Conservation (phyloP, 2,797 vertebrate genomes). For the Tinamus major region DNA sequence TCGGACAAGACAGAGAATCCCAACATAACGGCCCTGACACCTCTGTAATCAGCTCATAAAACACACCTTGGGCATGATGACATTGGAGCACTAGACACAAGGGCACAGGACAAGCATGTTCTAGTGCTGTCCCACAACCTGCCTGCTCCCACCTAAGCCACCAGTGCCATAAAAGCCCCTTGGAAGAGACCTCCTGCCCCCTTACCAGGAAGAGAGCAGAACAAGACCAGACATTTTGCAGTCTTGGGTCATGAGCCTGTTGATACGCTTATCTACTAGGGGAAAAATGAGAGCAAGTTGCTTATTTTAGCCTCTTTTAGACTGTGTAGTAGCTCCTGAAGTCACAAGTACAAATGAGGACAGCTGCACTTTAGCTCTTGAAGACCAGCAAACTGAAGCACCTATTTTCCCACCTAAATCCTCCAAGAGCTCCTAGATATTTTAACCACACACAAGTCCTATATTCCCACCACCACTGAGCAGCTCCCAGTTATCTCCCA, state of each 20-base stretch:
- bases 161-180: not conserved
- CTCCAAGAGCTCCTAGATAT: not conserved
- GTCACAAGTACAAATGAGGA: constrained; percentile 9
- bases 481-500: not conserved
- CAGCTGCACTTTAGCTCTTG: not conserved
- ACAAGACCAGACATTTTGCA: not conserved
- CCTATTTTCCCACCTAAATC: not conserved
- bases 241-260: not conserved
- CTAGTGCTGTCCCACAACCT: not conserved
- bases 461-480: not conserved
- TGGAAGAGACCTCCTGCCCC: not conserved
- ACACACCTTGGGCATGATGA: not conserved
- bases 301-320: constrained; percentile 37
- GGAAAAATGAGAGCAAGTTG: not conserved
- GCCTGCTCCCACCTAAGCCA: not conserved
- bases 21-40: not conserved
- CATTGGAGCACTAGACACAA: not conserved
- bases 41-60: not conserved
- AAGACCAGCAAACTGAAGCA: not conserved
- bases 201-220: not conserved
- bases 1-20: not conserved
- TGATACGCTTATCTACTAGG: not conserved
- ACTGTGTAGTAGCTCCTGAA: not conserved
- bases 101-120: not conserved
- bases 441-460: not conserved